Base-by-base conservation (phyloP, 2,797 vertebrate species). In the Leuciscus waleckii region DNA sequence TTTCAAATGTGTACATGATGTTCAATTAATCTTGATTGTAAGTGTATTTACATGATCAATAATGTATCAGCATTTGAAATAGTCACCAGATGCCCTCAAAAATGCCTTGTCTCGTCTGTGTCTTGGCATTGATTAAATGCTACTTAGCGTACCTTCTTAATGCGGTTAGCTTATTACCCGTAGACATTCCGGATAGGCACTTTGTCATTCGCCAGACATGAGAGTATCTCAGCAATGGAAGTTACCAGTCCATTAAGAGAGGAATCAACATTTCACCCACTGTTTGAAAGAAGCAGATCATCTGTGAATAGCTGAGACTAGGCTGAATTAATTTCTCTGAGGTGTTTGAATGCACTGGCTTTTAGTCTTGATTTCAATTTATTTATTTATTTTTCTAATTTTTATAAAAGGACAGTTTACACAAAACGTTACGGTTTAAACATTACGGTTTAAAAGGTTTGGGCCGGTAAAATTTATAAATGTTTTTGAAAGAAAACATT, bases 111-210 rank as follows among this genome's bases (percentile, higher is more conserved):
- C 17, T 75, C 58, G 23, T 32, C 32, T 69, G 49, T 83, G 70
- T 83, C 61, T 82, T 81, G 61, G 21, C 81, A 54, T 76, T 74
- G 71, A 32, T 49, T 83, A 58, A 84, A 83, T 39, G 39, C 37
- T 51, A 69, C 58, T 29, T 65, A 79, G 71, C 54, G 37, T 21
- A 49, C 51, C 11, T 39, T 80, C 49, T 70, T 81, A 73, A 71
- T 63, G 69, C 21, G 37, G 70, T 77, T 77, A 35, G n/a, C 19
- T 0, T 37, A 56, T 70, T 56, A 56, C 13, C 65, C 0, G 1
- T 56, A 69, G 14, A 69, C 32, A 81, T 67, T 51, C 29, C 14
- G 14, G 11, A 51, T 37, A 81, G 79, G 29, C 32, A 51, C 35
- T 61, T 61, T 78, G 65, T 69, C 41, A 39, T 19, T 21, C 54